Evolutionary conservation across 1,140 invertebrate genomes (phyloP).

Genomic region (Cotesia chilonis): DNA sequence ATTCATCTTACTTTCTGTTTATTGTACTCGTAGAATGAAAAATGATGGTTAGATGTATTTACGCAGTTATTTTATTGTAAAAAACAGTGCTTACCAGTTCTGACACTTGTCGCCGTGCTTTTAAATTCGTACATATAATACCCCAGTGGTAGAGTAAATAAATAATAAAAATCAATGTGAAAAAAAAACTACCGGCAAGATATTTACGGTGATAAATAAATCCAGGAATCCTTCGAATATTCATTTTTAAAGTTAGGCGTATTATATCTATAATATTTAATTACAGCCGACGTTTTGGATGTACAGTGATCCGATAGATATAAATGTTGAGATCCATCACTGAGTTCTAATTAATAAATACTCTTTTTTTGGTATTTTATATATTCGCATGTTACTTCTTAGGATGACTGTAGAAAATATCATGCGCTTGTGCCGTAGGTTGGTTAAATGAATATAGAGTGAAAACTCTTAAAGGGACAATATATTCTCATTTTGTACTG

Average conservation of each 20-base stretch:
- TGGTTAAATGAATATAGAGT: slow-evolving; percentile 1
- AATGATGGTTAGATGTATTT: background rate
- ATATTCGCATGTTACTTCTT: slow-evolving; percentile 7
- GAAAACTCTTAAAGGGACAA: slow-evolving; percentile 39
- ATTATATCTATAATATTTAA: too few species aligned
- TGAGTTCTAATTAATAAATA: background rate
- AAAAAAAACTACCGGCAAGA: slow-evolving; percentile 44
- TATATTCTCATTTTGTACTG: background rate
- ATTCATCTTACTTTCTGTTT: background rate
- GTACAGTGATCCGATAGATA: background rate
- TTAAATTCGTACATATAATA: slow-evolving; percentile 68
- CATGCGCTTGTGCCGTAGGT: background rate
- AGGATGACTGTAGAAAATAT: background rate
- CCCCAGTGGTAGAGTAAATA: slow-evolving; percentile 68
- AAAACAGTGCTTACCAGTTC: slow-evolving; percentile 64
- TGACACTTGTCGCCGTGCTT: slow-evolving; percentile 67
- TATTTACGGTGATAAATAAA: slow-evolving; percentile 58
- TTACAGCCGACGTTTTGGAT: background rate
- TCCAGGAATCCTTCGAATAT: slow-evolving; percentile 57
- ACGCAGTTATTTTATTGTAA: background rate
- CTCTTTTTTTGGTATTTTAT: background rate
- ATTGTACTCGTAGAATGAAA: background rate
- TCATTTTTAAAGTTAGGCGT: slow-evolving; percentile 42
- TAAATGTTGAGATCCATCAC: background rate
- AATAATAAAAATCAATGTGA: slow-evolving; percentile 47